phyloP scores from a whole-genome alignment of 2,113 vertebrate genomes.

The Benitochromis conjunctus region DNA sequence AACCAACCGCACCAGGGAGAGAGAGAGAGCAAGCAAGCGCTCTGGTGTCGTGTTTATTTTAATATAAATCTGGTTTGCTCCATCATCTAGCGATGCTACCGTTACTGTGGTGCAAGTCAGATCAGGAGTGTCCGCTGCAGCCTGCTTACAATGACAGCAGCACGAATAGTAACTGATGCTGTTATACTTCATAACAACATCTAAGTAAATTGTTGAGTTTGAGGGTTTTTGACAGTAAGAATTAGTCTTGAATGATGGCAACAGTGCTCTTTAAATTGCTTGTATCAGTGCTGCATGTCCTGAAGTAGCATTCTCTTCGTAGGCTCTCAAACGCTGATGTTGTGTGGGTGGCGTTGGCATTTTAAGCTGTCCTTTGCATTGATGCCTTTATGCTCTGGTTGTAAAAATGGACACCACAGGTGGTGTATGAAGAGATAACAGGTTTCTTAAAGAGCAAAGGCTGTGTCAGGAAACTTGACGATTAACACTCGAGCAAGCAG shows the following conservation, averaged over 20 bases:
- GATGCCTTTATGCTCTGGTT: background rate
- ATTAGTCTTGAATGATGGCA: background rate
- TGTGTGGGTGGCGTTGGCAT: background rate
- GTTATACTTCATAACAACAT: background rate
- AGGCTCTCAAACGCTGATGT: background rate
- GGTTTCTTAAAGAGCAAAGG: background rate
- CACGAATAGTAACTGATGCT: background rate
- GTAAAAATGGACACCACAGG: background rate
- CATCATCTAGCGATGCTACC: fast-evolving
- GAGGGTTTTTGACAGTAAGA: fast-evolving
- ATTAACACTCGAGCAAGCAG: background rate
- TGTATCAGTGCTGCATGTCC: background rate
- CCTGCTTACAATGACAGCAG: background rate
- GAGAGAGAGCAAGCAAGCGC: background rate
- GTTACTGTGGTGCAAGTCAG: background rate
- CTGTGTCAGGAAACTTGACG: background rate
- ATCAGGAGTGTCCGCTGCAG: background rate
- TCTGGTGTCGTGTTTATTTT: fast-evolving
- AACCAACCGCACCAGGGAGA: background rate
- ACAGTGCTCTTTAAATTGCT: background rate
- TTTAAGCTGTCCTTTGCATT: background rate
- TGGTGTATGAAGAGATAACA: background rate
- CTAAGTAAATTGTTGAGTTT: background rate
- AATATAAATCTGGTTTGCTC: background rate
- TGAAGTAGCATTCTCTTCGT: background rate